phyloP scores from a whole-genome alignment of 2,113 vertebrate species.

The Variabilichromis moorii region DNA sequence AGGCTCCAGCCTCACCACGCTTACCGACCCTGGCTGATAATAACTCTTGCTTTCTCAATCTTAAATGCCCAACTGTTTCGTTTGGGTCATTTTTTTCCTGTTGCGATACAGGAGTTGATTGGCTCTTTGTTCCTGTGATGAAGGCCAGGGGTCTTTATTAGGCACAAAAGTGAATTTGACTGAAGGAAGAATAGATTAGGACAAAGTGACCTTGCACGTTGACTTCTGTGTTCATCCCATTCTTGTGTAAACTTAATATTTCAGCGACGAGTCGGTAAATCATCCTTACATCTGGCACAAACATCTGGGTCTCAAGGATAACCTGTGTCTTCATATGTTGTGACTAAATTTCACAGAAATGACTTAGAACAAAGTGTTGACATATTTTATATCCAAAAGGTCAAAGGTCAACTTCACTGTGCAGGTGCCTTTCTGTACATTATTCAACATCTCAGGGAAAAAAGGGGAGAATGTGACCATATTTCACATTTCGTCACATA shows the following conservation, averaged over 20 bases:
- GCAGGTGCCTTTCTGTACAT: not conserved
- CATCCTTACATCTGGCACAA: not conserved
- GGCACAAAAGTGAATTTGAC: not conserved
- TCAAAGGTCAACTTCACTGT: not conserved
- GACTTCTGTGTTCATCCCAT: not conserved
- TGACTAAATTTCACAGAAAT: not conserved
- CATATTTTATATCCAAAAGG: not conserved
- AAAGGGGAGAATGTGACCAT: not conserved
- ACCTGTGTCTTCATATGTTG: not conserved
- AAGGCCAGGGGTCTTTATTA: not conserved
- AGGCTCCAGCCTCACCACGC: slow-evolving; percentile 3
- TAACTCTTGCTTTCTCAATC: slow-evolving; percentile 9
- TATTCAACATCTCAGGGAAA: not conserved
- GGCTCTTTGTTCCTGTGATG: not conserved
- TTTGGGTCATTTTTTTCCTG: not conserved
- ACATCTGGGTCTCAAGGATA: not conserved
- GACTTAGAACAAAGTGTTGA: not conserved
- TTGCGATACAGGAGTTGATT: not conserved
- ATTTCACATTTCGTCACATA: not conserved
- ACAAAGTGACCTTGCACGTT: not conserved
- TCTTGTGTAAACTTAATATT: accelerated
- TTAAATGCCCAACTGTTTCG: not conserved
- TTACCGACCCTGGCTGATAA: slow-evolving; percentile 35
- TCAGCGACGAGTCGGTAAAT: not conserved
- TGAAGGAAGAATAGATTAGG: not conserved